phyloP scores from a whole-genome alignment of 2,113 vertebrate genomes.

The Salminus brasiliensis region DNA sequence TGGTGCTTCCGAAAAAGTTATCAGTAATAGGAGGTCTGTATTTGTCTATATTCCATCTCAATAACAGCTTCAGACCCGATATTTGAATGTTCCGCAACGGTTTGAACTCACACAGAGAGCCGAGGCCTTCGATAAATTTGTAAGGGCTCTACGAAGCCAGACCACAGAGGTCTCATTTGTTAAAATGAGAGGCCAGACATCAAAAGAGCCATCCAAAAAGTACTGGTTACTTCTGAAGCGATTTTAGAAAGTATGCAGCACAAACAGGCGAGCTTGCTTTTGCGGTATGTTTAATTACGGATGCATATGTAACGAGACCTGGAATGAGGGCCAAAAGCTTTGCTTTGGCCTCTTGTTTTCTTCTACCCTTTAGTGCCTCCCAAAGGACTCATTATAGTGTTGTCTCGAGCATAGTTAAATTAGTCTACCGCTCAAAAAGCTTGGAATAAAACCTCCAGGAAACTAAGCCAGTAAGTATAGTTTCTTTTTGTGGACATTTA shows the following conservation, averaged over 20 bases:
- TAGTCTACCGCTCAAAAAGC: constrained; percentile 15
- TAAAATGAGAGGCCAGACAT: constrained; percentile 65
- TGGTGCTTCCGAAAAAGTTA: background rate
- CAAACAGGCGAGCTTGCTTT: constrained; percentile 63
- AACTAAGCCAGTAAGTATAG: background rate
- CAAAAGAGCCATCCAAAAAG: constrained; percentile 50
- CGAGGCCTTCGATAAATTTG: background rate
- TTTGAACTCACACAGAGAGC: background rate
- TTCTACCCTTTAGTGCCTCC: constrained; percentile 32
- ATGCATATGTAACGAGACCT: constrained; percentile 55
- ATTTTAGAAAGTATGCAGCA: constrained; percentile 46
- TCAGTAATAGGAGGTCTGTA: background rate
- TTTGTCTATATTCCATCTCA: constrained; percentile 12
- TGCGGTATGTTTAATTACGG: constrained; percentile 65
- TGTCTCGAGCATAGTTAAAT: constrained; percentile 34
- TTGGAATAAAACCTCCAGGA: constrained; percentile 5
- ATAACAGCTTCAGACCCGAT: background rate
- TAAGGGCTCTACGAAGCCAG: background rate
- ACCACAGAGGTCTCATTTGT: constrained; percentile 31
- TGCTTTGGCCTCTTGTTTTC: constrained; percentile 50
- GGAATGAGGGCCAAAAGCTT: constrained; percentile 53
- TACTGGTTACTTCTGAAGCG: constrained; percentile 23
- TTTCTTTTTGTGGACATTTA: background rate
- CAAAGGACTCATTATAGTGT: constrained; percentile 58
- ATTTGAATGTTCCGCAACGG: background rate